These are phyloP conservation scores for Campylomormyrus tamandua DNA, from an alignment of 2,113 vertebrate species.

Conservation along the genomic window DNA sequence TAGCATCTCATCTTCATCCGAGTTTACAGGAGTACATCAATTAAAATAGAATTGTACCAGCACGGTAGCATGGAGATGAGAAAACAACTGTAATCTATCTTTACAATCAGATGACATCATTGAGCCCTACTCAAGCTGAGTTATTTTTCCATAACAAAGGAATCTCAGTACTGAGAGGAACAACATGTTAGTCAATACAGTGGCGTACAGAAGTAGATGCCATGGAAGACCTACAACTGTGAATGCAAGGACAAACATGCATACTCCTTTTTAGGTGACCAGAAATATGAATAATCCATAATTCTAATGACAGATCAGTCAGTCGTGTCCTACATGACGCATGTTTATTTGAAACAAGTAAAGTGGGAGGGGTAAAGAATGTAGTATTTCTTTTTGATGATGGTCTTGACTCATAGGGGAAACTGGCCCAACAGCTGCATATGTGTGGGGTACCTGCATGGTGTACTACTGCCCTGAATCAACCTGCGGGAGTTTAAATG, in stretches of 20 bases:
- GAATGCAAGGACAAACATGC: background rate
- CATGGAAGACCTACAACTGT: background rate
- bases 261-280: background rate
- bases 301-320: background rate
- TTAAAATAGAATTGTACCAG: conserved; percentile 39
- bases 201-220: background rate
- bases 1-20: conserved; percentile 45
- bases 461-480: background rate
- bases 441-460: background rate
- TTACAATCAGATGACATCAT: conserved; percentile 48
- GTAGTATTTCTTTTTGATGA: background rate
- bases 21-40: conserved; percentile 24
- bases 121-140: conserved; percentile 9
- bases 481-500: background rate
- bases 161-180: background rate
- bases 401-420: background rate
- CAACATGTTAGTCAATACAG: background rate
- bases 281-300: background rate
- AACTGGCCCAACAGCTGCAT: background rate
- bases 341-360: background rate
- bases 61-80: conserved; percentile 29
- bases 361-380: background rate
- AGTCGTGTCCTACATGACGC: background rate
- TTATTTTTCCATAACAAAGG: conserved; percentile 30
- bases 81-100: conserved; percentile 30